A percentile compares a stretch with the other conserved stretches of the same genome.
Conservation (phyloP, 2,797 vertebrate genomes). For the Megalops cyprinoides region DNA sequence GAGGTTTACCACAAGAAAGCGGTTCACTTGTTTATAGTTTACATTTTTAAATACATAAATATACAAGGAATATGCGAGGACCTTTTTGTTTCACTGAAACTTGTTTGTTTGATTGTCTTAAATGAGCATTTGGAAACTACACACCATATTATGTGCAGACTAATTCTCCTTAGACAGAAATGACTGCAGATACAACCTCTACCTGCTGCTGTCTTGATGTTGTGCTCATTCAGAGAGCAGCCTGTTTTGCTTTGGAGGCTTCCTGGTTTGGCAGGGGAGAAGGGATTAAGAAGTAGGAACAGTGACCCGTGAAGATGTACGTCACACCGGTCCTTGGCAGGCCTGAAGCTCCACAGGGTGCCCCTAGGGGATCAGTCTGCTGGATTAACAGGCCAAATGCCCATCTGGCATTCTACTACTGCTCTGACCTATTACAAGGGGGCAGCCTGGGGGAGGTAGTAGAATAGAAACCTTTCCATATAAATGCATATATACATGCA, state of each 20-base stretch:
- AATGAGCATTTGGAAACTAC: neutral
- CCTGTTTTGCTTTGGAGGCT: neutral
- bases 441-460: neutral
- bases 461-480: neutral
- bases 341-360: neutral
- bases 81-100: too few species aligned
- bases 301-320: neutral
- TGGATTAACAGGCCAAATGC: neutral
- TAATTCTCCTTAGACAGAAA: neutral
- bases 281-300: neutral
- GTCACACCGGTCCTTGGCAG: neutral
- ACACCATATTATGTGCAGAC: neutral
- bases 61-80: too few species aligned
- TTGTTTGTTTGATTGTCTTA: neutral
- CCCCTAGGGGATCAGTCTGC: neutral
- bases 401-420: neutral
- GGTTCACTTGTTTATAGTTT: too few species aligned
- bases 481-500: neutral
- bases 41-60: too few species aligned
- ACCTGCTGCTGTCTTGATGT: neutral
- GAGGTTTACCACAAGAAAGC: too few species aligned
- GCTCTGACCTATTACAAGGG: neutral
- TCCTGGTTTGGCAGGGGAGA: neutral
- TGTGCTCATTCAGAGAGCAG: neutral
- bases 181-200: neutral